These are phyloP conservation scores for Chlorops oryzae DNA, from an alignment of 1,140 invertebrate species.

Conservation along the genomic window DNA sequence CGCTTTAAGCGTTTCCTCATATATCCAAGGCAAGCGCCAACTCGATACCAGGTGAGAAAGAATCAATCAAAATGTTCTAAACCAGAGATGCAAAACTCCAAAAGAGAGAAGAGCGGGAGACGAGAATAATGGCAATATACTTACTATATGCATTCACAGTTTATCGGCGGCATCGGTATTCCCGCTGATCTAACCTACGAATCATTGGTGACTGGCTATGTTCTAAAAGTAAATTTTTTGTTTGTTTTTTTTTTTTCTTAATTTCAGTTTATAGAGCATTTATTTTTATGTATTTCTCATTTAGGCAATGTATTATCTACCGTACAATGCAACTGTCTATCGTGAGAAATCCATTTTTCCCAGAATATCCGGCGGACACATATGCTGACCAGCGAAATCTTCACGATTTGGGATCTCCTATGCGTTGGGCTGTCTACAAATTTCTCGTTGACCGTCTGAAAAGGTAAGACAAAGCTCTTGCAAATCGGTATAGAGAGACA, in stretches of 20 bases:
- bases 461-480: too few species aligned
- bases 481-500: too few species aligned
- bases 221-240: slow-evolving; percentile 30
- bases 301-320: too few species aligned
- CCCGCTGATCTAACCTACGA: slow-evolving; percentile 32
- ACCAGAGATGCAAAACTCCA: too few species aligned
- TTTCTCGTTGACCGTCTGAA: slow-evolving; percentile 26
- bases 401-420: too few species aligned
- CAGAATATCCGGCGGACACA: slow-evolving; percentile 22
- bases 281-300: too few species aligned
- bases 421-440: slow-evolving; percentile 31
- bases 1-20: slow-evolving; percentile 24
- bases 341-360: slow-evolving; percentile 29
- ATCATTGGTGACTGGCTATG: slow-evolving; percentile 30
- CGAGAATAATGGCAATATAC: too few species aligned
- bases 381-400: too few species aligned
- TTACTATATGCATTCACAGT: slow-evolving; percentile 17
- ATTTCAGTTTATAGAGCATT: too few species aligned
- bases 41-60: slow-evolving; percentile 25
- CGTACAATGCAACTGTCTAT: slow-evolving; percentile 26
- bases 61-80: too few species aligned
- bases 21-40: slow-evolving; percentile 30
- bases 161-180: slow-evolving; percentile 37
- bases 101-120: too few species aligned
- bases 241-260: too few species aligned